Percentiles rank a stretch among this genome's conserved stretches.
Conservation (phyloP, 2,797 vertebrate species). For the Acomys russatus region DNA sequence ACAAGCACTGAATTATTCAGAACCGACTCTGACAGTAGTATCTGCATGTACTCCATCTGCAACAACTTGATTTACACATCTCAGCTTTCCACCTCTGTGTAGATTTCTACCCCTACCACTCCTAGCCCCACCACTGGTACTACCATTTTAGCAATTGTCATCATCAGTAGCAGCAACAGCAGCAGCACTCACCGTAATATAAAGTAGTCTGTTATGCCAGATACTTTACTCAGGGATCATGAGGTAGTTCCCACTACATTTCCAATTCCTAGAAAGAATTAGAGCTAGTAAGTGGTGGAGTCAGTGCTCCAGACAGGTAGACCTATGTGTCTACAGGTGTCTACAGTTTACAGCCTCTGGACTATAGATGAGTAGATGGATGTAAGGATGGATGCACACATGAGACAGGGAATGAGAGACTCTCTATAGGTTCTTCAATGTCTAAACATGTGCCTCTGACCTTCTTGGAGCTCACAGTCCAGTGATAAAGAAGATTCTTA, state of each 20-base stretch:
- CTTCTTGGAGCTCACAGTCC: neutral
- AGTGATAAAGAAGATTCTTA: neutral
- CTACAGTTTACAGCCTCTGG: neutral
- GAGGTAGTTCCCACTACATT: neutral
- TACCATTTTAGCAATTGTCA: neutral
- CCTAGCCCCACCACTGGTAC: neutral
- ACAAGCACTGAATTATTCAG: neutral
- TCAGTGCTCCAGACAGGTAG: neutral
- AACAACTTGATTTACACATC: neutral
- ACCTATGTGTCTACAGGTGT: neutral
- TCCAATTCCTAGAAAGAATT: neutral
- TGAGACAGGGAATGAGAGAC: neutral
- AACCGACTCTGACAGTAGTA: constrained; percentile 50
- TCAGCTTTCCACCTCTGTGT: constrained; percentile 16
- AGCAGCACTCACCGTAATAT: too few species aligned
- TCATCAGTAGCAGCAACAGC: neutral
- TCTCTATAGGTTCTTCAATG: neutral
- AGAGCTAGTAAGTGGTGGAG: neutral
- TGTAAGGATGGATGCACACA: neutral
- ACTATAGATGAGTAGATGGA: neutral
- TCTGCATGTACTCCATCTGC: neutral
- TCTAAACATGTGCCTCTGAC: neutral
- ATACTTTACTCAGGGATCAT: neutral
- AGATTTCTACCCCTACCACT: neutral
- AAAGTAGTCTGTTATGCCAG: neutral